phyloP scores from a whole-genome alignment of 2,113 vertebrate genomes.

The Tor tambroides region DNA sequence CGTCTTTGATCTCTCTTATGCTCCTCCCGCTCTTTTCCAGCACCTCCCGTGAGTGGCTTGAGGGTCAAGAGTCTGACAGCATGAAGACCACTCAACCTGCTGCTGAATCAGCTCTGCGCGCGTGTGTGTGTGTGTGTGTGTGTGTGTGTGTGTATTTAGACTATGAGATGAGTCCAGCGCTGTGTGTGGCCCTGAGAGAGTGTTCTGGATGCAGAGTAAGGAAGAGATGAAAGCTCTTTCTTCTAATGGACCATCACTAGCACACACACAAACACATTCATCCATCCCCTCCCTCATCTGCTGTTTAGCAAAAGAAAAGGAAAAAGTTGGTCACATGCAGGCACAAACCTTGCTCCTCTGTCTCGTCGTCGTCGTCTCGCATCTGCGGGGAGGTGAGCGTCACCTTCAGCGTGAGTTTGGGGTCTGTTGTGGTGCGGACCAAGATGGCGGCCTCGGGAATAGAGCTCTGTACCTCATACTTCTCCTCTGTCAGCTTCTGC shows the following conservation, averaged over 20 bases:
- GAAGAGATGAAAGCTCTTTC: conserved; percentile 7
- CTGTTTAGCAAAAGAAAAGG: not conserved
- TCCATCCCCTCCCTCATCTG: not conserved
- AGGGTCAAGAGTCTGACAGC: not conserved
- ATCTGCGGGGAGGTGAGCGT: conserved; percentile 93
- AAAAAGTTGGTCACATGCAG: not conserved
- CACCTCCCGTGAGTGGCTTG: not conserved
- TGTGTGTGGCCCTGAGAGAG: not conserved
- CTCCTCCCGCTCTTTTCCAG: not conserved
- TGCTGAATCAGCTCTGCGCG: conserved; percentile 17
- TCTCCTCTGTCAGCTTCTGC: conserved; percentile 97
- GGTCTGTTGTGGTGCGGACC: conserved; percentile 87
- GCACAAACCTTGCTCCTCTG: conserved; percentile 50
- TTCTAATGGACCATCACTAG: not conserved
- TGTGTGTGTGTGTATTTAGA: conserved; percentile 20
- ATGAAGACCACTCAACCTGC: not conserved
- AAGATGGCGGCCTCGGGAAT: conserved; percentile 90
- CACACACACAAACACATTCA: conserved; percentile 14
- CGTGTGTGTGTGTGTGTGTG: not conserved
- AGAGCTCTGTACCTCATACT: conserved; percentile 89
- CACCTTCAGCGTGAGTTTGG: conserved; percentile 92
- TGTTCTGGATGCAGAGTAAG: conserved; percentile 11
- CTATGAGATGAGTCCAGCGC: conserved; percentile 1
- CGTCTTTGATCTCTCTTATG: not conserved
- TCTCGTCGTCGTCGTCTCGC: conserved; percentile 72